Base-by-base conservation (phyloP, 2,797 vertebrate genomes). In the Limnodromus scolopaceus region DNA sequence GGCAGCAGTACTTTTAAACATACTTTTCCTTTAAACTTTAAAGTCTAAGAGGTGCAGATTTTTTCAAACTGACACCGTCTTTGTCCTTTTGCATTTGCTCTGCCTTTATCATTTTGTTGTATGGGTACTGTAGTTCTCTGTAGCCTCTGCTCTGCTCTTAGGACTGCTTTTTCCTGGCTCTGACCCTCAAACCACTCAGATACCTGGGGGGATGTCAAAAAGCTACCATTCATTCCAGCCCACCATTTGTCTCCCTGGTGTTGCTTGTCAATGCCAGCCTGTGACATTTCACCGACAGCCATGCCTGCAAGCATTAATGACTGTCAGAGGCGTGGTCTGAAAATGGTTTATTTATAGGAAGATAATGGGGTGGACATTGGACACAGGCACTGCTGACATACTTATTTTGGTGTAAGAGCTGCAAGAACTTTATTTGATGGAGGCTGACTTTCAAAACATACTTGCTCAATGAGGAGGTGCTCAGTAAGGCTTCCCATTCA, bases 231-330 rank as follows among this genome's bases (percentile, higher is more conserved):
- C 2, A 0, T 74, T 82, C 19, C n/a, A 91, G 19, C 24, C 49
- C 38, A 16, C 14, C 45, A 2, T 38, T 41, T 7, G 1, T 70
- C 32, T 77, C 61, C 0, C 0, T 17, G 22, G 5, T 69, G 46
- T 27, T 32, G 18, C 24, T 49, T 32, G n/a, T 53, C 69, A 28
- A 0, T 54, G 22, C 43, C 49, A 27, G 27, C 41, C 41, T 9
- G 25, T 34, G 45, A 34, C 15, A 8, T 89, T 82, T 43, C 49
- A 32, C 34, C 30, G 64, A 28, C 12, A 34, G 51, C 51, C 1
- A 0, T 27, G 23, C n/a, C 72, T 69, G 16, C 41, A 69, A 89
- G 54, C 1, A 0, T 58, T 60, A 48, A 30, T 55, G 76, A 18
- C 19, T 60, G n/a, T 63, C 58, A 63, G 65, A 76, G 25, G 16